Base-by-base conservation (phyloP, 2,888 invertebrate species). In the Herminia tarsipennalis region DNA sequence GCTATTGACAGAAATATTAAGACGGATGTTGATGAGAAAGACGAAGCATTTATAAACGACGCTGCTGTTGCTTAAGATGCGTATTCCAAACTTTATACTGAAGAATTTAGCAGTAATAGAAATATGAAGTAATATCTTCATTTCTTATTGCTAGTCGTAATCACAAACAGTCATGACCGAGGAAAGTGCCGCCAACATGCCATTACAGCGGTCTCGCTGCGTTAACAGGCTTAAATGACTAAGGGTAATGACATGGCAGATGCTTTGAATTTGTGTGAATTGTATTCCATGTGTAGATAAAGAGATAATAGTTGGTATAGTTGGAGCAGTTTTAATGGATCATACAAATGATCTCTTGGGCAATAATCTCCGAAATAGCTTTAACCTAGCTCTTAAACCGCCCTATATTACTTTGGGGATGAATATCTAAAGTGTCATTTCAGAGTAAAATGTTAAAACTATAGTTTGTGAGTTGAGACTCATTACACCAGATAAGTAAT, bases 171-270 rank as follows among this genome's bases (percentile, higher is more conserved):
- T 82, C 81, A 81, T 81, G 81, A 73, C 78, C 78, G 73, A 75
- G 75, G 81, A 78, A 79, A 82, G 82, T 69, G 77, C 73, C 76
- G 79, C 76, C 80, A 75, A 78, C 77, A 73, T 71, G 69, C 78
- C 79, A 84, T 88, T 83, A 88, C 74, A 73, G 67, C 78, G 78
- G 81, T 78, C 78, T 76, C 73, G 73, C 73, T 68, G 70, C 78
- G 81, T 86, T 90, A 90, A 89, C 87, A 83, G 81, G 86, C 86
- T 84, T 80, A 86, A 88, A 88, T 83, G 81, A 81, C 74, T 66
- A 73, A 73, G 88, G 83, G 78, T 89, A 90, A 90, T 86, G 90
- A 89, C 89, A 83, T 70, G 83, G 78, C 87, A 88, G 88, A 85
- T 89, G 89, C 74, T 78, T 80, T 72, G 76, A 83, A 83, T 83